Base-by-base conservation (phyloP, 2,797 vertebrate genomes). In the Oophaga sylvatica region DNA sequence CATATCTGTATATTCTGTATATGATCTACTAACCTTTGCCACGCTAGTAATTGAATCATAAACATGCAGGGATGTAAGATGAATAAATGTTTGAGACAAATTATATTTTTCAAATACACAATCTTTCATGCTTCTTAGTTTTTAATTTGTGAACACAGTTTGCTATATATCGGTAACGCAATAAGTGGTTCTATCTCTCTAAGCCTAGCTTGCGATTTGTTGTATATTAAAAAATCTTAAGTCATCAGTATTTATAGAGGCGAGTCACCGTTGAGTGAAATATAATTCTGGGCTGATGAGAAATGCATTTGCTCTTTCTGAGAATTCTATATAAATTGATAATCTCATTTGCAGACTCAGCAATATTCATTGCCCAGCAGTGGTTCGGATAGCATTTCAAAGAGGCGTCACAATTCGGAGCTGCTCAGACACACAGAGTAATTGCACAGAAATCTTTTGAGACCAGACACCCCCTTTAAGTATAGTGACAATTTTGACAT, bases 331-430 rank as follows among this genome's bases (percentile, higher is more conserved):
- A 87, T 81, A 87, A 73, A 81, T 63, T 75, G 65, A 87, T 60
- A 75, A 67, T 31, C 41, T 75, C 29, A 31, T 79, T 48, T 83
- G 59, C 53, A 53, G 63, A 84, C 31, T 60, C 48, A 31, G 81
- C 81, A 84, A 68, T 80, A 78, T 59, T 79, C n/a, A 22, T 35
- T 70, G 31, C 7, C 20, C 19, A 22, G 53, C 48, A 78, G 29
- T 31, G 76, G 81, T 83, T 65, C 57, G 80, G 20, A 78, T 70
- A 60, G 75, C 75, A 83, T 83, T 88, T 71, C 31, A 79, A 26
- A 26, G 26, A 2, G 35, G 35, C 4, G 35, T 35, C 35, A 35
- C 35, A 35, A 35, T 35, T 35, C 4, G 35, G 35, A 1, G 4
- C 2, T 35, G 35, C 4, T 2, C 35, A 35, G 35, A 35, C 35